Percentiles rank a stretch among this genome's conserved stretches.
Conservation (phyloP, 2,888 invertebrate genomes). For the Cheilosia pagana region DNA sequence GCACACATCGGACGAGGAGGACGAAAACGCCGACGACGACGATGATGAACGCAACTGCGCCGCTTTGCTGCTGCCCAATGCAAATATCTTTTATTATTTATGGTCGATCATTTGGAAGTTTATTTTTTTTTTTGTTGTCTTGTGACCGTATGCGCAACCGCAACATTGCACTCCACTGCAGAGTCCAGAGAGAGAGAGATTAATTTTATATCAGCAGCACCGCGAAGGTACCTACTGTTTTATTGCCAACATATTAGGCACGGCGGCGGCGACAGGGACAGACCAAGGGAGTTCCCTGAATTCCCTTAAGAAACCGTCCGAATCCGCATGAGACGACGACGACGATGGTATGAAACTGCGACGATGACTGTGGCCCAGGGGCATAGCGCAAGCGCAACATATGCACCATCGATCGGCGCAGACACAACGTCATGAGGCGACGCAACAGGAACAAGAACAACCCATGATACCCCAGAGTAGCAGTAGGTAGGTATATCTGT, state of each 20-base stretch:
- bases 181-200: constrained; percentile 40
- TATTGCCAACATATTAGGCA: constrained; percentile 79
- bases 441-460: constrained; percentile 42
- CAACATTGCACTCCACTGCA: constrained; percentile 35
- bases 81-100: constrained; percentile 78
- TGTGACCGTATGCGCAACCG: constrained; percentile 21
- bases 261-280: constrained; percentile 67
- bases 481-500: background rate
- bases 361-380: constrained; percentile 67
- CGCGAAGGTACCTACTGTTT: constrained; percentile 78
- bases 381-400: constrained; percentile 35
- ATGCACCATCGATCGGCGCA: constrained; percentile 61
- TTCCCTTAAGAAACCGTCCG: constrained; percentile 66
- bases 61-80: constrained; percentile 76
- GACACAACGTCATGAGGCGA: constrained; percentile 71
- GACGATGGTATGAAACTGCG: constrained; percentile 38
- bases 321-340: constrained; percentile 3
- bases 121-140: constrained; percentile 20
- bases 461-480: no score
- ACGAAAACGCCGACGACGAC: background rate
- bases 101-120: constrained; percentile 75
- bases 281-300: constrained; percentile 78
- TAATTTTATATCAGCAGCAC: constrained; percentile 74
- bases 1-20: constrained; percentile 24
- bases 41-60: constrained; percentile 66